Base-by-base conservation (phyloP, 2,797 vertebrate genomes). In the Steatocranus sp. region DNA sequence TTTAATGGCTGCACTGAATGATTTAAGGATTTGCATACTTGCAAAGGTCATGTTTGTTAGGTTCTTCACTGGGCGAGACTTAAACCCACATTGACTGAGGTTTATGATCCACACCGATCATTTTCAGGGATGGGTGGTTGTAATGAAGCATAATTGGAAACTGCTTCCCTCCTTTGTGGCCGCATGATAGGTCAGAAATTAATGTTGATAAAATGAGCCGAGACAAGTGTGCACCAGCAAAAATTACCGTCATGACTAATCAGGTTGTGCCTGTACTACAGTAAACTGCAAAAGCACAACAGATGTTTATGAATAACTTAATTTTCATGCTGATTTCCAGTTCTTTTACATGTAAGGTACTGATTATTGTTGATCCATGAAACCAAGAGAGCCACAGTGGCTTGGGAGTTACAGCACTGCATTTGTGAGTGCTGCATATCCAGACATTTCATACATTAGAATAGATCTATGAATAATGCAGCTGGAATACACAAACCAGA, bases 1-100 rank as follows among this genome's bases (percentile, higher is more conserved):
- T 93, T 89, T 95, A 95, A 94, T 90, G 91, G 92, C 92, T 88
- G 82, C 91, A 78, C 84, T 90, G 92, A 93, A 89, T 91, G 89
- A 93, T 92, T 94, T 92, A 92, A 90, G 92, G 90, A 93, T 93
- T 94, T 92, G 91, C 92, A 93, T 86, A 89, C 87, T 90, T 85
- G 79, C 90, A 94, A 92, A 94, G 93, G 92, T 95, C 93, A 92
- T 84, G 92, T 94, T 94, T 94, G 93, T 93, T 87, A 79, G 85
- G 84, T 88, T 93, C 86, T 92, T 91, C 89, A 79, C 86, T 83
- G 86, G 81, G 84, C 27, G 79, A 90, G 88, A 88, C 83, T 91
- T 88, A 84, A 89, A 90, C 86, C 92, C 90, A 83, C 89, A 86
- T 82, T 90, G 87, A 77, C 56, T 43, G 85, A 86, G 87, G 86